Evolutionary conservation across 2,113 vertebrate species (phyloP), one percentile per base, ranked within the genome.

Genomic region (Sebastes fasciatus): DNA sequence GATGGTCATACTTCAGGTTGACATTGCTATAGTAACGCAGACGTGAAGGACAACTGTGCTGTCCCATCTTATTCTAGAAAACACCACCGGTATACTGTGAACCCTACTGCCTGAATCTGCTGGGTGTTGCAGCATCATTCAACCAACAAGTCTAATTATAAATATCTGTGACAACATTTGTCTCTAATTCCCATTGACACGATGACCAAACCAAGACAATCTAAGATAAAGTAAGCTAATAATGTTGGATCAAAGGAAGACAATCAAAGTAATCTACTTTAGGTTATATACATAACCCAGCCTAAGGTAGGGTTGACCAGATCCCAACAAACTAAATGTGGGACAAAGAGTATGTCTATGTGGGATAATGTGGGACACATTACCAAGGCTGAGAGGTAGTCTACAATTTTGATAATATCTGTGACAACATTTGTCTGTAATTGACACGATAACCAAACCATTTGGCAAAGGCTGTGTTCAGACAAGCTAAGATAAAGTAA

Each of bases 181-280:
- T 72, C 74, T 79, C 58, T 72, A 76, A 82, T 66, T 45, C 74
- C 79, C 57, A 58, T 64, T 78, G 78, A 85, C 67, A 63, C 72
- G 65, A 73, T 26, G 74, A 42, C 49, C 69, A 81, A 70, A 77
- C 49, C 26, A 17, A 58, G 21, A 58, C 57, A 52, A 13, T 71
- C 23, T 13, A 48, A n/a, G 45, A 4, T n/a, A 21, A 19, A 46
- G 1, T 5, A 55, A 40, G 21, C 26, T 49, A 6, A n/a, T 42
- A 51, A 12, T 40, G 43, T 13, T 45, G 12, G 46, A 19, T 14
- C 1, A 43, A 71, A 70, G 17, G 1, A 48, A 46, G 2, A 49
- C 4, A 1, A 1, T 48, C 17, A 60, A 17, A 49, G 8, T 17
- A 26, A 46, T 26, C 26, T 26, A 26, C 26, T 26, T 26, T 26